Base-by-base conservation (phyloP, 2,888 invertebrate genomes). In the Horisme vitalbata region DNA sequence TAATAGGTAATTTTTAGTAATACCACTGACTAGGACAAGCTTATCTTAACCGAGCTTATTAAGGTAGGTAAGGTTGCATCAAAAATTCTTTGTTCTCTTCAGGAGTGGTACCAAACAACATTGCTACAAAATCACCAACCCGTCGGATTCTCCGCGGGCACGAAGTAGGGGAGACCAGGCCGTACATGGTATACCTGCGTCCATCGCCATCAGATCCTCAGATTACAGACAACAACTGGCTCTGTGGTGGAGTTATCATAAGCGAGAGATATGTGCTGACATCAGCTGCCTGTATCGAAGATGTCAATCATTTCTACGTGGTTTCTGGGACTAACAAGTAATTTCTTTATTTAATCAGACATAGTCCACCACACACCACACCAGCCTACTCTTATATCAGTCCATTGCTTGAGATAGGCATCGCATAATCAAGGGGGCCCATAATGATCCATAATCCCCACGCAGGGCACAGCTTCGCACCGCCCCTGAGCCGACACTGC, bases 241-340 rank as follows among this genome's bases (percentile, higher is more conserved):
- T 81, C 0, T 87, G 86, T 12, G 84, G 83, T 0, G 86, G 87
- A 0, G 80, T 73, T 0, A 85, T 86, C 26, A 73, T 86, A 1
- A 70, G 83, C 11, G 63, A 74, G 4, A 65, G 66, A 2, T 81
- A 76, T 27, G 63, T 87, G 0, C 63, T 88, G 1, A 86, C 87
- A 0, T 88, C 87, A 0, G 87, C 88, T 0, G 87, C 88, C 0
- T 88, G 88, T 34, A 85, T 87, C 1, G 85, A 86, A 37, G 79
- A 87, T 10, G 75, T 63, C 0, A 71, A 76, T 15, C 74, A 79
- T 30, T 86, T 88, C 52, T 79, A 75, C 27, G 77, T 87, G 0
- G 49, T 88, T 6, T 79, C 87, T 3, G 87, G 87, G 20, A 82
- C 79, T 1, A 71, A 78, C 18, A 75, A 58, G 84, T 83, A 55